These are phyloP conservation scores for Bombus consobrinus DNA, from an alignment of 1,140 invertebrate genomes.

Conservation along the genomic window DNA sequence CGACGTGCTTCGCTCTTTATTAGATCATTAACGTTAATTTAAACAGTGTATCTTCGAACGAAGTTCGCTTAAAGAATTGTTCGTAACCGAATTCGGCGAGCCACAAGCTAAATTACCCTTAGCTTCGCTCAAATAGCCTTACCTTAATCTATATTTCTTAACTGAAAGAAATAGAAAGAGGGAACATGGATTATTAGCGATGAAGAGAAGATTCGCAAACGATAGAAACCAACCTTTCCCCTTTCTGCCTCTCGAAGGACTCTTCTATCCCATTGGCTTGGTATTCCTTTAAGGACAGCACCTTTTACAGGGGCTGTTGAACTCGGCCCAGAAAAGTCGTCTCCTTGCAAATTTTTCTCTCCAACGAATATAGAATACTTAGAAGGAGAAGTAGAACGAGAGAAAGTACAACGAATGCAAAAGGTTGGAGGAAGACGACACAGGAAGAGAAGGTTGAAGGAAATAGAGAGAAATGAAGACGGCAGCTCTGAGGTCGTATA, in stretches of 20 bases:
- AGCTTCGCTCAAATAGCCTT: not conserved
- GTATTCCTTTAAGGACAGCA: conserved; percentile 30
- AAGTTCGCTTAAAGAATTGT: not conserved
- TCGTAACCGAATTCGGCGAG: not conserved
- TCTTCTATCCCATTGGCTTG: not conserved
- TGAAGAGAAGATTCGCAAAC: too few relatives aligned
- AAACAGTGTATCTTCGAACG: too few relatives aligned
- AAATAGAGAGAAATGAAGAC: conserved; percentile 6
- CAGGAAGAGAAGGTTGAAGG: too few relatives aligned
- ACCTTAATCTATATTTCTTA: not conserved
- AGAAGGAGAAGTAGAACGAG: not conserved
- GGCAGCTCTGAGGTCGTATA: not conserved
- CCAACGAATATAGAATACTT: conserved; percentile 7
- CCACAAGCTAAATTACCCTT: not conserved
- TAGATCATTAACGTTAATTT: too few relatives aligned
- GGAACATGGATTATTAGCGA: not conserved
- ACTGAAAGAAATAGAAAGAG: not conserved
- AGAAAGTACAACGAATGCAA: not conserved
- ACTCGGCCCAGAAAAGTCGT: not conserved
- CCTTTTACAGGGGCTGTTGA: not conserved
- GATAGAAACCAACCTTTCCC: too few relatives aligned
- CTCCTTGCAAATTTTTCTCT: conserved; percentile 25
- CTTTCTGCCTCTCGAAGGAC: not conserved
- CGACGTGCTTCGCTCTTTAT: too few relatives aligned
- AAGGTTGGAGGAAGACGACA: not conserved